Evolutionary conservation across 2,888 invertebrate species (phyloP), one percentile per base, ranked within the genome.

Genomic region (Leptinotarsa tumamoca): DNA sequence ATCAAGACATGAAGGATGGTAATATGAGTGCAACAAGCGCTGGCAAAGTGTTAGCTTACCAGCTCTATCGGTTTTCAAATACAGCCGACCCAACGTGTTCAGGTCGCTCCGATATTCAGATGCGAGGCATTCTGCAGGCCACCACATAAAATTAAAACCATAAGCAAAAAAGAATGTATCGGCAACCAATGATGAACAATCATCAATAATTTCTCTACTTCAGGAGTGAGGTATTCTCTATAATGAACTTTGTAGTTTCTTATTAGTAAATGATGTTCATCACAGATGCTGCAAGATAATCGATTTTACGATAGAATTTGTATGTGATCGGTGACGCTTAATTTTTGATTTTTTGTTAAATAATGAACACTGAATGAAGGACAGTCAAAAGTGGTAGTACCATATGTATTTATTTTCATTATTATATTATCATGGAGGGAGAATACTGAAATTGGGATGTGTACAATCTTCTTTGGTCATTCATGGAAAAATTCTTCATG

Each of bases 61-160:
- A 91, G 93, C 93, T 90, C 92, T 92, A 90, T 95, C 95, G 89
- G 93, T 92, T 92, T 94, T 94, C 90, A 95, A 92, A 93, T 95
- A 95, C 89, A 93, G 92, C 91, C 93, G 93, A 90, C 94, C 94
- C 91, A 93, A 91, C 87, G 94, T 93, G 90, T 93, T 94, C 90
- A 94, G 92, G 90, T 92, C 92, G 88, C 92, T 92, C 89, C 94
- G 93, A 90, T 91, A 93, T 92, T 94, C 93, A 91, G 93, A 93
- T 91, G 93, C 93, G 90, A 92, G 88, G 84, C 85, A 86, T 83
- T 87, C 87, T 87, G 86, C 82, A 86, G 82, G 82, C 79, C 82
- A 79, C 80, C 80, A 84, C 80, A 81, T 78, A 82, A 70, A 58
- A 70, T 58, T 43, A 74, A 75, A 69, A 80, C 78, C 70, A 75